Base-by-base conservation (phyloP, 1,140 invertebrate species). In the Steinernema khuongi region DNA sequence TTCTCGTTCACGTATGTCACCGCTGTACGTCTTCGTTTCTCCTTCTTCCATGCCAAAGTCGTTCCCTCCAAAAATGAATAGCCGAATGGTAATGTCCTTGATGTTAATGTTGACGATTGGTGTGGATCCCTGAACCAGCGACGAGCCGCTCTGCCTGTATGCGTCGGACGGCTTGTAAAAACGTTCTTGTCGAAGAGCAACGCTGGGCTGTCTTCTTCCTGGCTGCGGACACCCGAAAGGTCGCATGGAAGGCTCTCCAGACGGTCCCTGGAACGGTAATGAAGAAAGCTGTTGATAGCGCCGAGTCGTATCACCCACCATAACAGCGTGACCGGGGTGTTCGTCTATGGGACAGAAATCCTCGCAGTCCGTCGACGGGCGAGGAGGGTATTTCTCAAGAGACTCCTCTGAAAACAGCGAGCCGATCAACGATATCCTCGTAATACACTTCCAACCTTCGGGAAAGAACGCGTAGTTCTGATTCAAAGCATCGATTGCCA, bases 41-140 rank as follows among this genome's bases (percentile, higher is more conserved):
- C 14, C 4, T 17, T 11, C 11, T 22, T 60, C 50, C 11, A 11
- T 4, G 11, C 81, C 82, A 50, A 81, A 81, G 31, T 81, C 80
- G 44, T 72, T 77, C 29, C 80, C 80, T 33, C 81, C 81, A 50
- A 71, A 81, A 19, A 81, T 36, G 17, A 70, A 75, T 30, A 81
- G 33, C 19, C 70, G 36, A n/a, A 81, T 29, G 0, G 81, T 70
- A 14, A 79, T 70, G 26, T 80, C 74, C 26, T 79, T 74, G 19
- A 79, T 36, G 11, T 19, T 19, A 29, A 75, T 67, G 67, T 78
- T 41, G 0, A 68, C 28, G 4, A 80, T 67, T n/a, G 77, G 77
- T 1, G 30, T 67, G 26, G 79, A 73, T 17, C 50, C 50, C 22
- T 14, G 44, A 1, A 79, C 33, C n/a, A 67, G 36, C 11, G 66